Conservation (phyloP, 2,113 vertebrate genomes). For the Eurystomus gularis region DNA sequence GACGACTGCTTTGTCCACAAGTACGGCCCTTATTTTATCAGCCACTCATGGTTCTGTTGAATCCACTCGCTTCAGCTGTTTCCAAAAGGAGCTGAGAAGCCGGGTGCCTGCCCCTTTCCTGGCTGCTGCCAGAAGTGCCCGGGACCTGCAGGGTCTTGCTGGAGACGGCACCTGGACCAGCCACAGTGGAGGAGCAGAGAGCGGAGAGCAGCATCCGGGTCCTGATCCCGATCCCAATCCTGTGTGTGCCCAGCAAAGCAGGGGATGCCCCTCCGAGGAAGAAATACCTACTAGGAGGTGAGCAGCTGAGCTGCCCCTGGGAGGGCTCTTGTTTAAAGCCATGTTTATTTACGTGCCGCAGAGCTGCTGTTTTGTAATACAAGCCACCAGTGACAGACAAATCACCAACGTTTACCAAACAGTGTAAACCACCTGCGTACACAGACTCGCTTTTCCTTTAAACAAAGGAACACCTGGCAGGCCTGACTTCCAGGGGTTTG, state of each 20-base stretch:
- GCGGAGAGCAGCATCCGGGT: too few species aligned
- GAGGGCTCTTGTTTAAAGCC: not conserved
- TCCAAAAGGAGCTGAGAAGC: not conserved
- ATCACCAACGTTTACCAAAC: not conserved
- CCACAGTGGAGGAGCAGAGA: too few species aligned
- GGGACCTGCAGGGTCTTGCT: too few species aligned
- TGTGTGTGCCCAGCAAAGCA: too few species aligned
- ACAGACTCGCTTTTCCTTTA: not conserved
- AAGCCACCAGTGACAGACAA: not conserved
- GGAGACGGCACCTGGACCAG: too few species aligned
- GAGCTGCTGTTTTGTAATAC: not conserved
- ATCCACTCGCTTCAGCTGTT: not conserved
- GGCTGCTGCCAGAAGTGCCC: not conserved
- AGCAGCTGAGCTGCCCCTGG: not conserved
- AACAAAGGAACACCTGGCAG: constrained; percentile 7
- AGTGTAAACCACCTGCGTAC: not conserved
- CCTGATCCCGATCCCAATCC: too few species aligned
- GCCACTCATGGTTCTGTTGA: not conserved
- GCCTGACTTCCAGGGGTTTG: not conserved
- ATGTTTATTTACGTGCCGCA: fast-evolving
- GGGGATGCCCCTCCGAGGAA: not conserved
- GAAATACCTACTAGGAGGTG: not conserved
- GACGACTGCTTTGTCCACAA: not conserved
- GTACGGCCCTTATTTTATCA: not conserved
- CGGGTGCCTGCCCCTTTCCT: not conserved